Evolutionary conservation across 1,140 invertebrate genomes (phyloP).

Genomic region (Polypedilum vanderplanki): DNA sequence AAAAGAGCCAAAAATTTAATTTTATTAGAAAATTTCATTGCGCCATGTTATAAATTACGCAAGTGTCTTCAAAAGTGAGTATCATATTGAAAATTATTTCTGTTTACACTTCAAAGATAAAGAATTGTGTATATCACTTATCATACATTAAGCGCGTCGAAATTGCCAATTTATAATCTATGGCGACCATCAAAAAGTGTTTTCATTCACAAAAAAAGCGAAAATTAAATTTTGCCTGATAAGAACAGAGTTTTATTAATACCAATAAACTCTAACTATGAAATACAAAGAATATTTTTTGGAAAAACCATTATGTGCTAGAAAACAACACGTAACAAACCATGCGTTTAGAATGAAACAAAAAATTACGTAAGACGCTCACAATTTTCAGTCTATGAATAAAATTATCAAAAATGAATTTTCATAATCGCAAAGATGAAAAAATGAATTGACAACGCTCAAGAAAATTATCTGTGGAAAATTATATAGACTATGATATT

Average conservation of each 20-base stretch:
- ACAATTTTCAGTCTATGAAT: constrained; percentile 13
- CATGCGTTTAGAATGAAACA: not conserved
- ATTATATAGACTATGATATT: not conserved
- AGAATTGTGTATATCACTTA: not conserved
- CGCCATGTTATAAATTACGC: constrained; percentile 10
- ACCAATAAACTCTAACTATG: too few relatives aligned
- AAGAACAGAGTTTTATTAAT: too few relatives aligned
- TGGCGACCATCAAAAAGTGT: not conserved
- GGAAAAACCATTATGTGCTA: too few relatives aligned
- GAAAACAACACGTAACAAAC: too few relatives aligned
- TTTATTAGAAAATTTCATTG: not conserved
- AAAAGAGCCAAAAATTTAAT: not conserved
- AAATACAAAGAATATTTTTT: too few relatives aligned
- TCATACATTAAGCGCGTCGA: not conserved
- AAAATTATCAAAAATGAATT: not conserved
- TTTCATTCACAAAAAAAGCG: not conserved
- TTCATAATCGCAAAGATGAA: not conserved
- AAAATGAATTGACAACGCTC: not conserved
- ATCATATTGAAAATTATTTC: not conserved
- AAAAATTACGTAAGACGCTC: not conserved
- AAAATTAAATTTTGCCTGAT: too few relatives aligned
- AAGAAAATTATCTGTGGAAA: not conserved
- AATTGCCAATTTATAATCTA: constrained; percentile 14
- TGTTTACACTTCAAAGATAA: not conserved
- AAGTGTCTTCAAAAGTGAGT: not conserved